Evolutionary conservation across 2,888 invertebrate species (phyloP).

Genomic region (Panopea generosa): DNA sequence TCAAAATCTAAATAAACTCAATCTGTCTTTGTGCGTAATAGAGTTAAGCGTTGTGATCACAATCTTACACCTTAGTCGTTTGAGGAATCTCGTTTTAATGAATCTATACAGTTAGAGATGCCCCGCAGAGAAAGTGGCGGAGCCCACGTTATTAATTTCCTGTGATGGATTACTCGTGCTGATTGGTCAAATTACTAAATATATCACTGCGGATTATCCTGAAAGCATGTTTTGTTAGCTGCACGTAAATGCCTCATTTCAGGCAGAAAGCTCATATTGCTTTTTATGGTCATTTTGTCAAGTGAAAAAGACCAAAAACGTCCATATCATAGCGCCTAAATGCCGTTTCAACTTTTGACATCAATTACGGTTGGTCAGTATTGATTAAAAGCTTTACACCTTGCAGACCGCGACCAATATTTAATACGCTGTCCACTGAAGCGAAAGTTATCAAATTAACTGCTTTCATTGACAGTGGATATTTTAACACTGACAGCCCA

Average conservation of each 20-base stretch:
- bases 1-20: slow-evolving; percentile 44
- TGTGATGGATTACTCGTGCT: slow-evolving; percentile 53
- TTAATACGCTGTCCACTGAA: too few relatives aligned
- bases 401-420: too few relatives aligned
- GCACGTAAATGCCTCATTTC: slow-evolving; percentile 32
- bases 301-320: slow-evolving; percentile 10
- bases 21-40: slow-evolving; percentile 43
- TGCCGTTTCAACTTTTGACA: slow-evolving; percentile 46
- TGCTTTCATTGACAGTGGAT: too few relatives aligned
- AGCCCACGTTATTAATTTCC: slow-evolving; percentile 46
- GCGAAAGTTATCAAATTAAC: too few relatives aligned
- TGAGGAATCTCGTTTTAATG: slow-evolving; percentile 37
- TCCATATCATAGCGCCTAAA: slow-evolving; percentile 12
- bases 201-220: slow-evolving; percentile 12
- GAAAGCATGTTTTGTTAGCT: slow-evolving; percentile 43
- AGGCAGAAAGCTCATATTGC: slow-evolving; percentile 23
- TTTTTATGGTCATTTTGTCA: slow-evolving; percentile 39
- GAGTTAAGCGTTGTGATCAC: slow-evolving; percentile 25
- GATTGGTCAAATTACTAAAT: slow-evolving; percentile 49
- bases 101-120: slow-evolving; percentile 28
- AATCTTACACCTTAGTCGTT: slow-evolving; percentile 28
- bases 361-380: slow-evolving; percentile 37
- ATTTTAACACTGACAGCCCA: too few relatives aligned
- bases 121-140: slow-evolving; percentile 29
- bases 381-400: too few relatives aligned